Evolutionary conservation across 2,113 vertebrate genomes (phyloP).

Genomic region (Eurystomus gularis): DNA sequence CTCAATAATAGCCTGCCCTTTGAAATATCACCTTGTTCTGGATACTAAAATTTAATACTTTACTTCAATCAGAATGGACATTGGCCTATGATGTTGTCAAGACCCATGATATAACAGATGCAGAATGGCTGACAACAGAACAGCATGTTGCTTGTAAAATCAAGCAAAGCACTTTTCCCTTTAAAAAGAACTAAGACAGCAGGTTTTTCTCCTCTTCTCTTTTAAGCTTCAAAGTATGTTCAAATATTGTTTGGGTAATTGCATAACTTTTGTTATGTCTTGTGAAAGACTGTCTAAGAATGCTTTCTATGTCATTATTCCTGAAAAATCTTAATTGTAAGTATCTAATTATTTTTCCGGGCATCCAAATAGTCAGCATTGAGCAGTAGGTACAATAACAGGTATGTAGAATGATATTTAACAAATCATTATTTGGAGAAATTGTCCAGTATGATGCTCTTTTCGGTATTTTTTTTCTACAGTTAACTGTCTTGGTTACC

Average conservation of each 20-base stretch:
- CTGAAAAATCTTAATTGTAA: background rate
- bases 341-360: background rate
- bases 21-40: conserved; percentile 67
- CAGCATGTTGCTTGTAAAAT: conserved; percentile 45
- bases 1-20: conserved; percentile 51
- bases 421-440: background rate
- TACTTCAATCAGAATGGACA: conserved; percentile 69
- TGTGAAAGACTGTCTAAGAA: background rate
- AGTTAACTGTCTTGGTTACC: background rate
- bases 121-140: conserved; percentile 49
- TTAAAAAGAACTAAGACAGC: conserved; percentile 12
- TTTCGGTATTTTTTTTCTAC: background rate
- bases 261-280: background rate
- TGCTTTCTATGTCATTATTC: background rate
- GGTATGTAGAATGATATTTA: background rate
- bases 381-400: background rate
- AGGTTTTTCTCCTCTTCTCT: background rate
- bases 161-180: conserved; percentile 38
- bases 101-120: conserved; percentile 36
- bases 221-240: background rate
- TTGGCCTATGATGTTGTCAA: conserved; percentile 54
- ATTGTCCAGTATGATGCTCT: background rate
- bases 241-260: background rate
- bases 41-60: conserved; percentile 66
- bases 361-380: background rate